A percentile compares a stretch with the other conserved stretches of the same genome.
Evolutionary conservation across 2,888 invertebrate genomes (phyloP).

Genomic region (Diachrysia chrysitis): DNA sequence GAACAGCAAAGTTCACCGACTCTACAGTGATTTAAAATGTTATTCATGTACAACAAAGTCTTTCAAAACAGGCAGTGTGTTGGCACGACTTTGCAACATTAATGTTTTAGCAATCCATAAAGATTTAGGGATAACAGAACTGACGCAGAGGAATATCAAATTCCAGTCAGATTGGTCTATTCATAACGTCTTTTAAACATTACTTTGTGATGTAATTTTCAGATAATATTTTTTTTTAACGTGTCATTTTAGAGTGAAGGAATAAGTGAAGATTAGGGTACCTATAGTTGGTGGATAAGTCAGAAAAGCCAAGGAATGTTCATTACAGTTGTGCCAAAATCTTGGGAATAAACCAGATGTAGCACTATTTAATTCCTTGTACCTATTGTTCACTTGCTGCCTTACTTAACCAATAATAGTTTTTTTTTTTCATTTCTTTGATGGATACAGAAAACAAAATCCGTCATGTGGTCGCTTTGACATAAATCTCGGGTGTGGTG

Average conservation of each 20-base stretch:
- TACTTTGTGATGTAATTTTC: too few species aligned
- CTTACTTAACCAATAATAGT: too few species aligned
- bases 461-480: background rate
- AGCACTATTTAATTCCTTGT: too few species aligned
- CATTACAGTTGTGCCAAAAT: too few species aligned
- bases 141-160: background rate
- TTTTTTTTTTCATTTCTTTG: background rate
- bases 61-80: background rate
- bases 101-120: background rate
- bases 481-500: background rate
- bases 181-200: background rate
- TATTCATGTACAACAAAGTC: slow-evolving; percentile 4
- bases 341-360: too few species aligned
- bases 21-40: background rate
- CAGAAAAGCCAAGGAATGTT: too few species aligned
- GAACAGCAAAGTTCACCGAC: slow-evolving; percentile 1
- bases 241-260: too few species aligned
- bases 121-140: background rate
- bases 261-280: too few species aligned
- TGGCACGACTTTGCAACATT: background rate
- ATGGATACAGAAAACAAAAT: background rate
- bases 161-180: background rate
- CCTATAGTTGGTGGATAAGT: too few species aligned
- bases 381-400: background rate
- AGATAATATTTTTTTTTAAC: too few species aligned